Evolutionary conservation across 2,797 vertebrate genomes (phyloP).

Genomic region (Sphenodon punctatus): DNA sequence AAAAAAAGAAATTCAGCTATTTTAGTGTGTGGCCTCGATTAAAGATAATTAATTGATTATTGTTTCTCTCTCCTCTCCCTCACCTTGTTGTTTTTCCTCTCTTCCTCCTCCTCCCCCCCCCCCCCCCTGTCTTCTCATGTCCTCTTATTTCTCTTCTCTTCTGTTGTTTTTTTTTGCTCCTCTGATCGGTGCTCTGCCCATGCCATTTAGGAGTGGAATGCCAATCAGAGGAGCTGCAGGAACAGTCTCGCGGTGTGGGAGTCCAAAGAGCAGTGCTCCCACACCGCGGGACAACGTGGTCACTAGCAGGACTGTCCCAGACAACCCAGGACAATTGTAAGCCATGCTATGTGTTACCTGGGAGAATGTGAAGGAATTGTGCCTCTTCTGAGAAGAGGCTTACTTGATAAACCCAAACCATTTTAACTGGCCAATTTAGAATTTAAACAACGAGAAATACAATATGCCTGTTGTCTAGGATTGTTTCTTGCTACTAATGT

Average conservation of each 20-base stretch:
- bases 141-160: neutral
- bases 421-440: neutral
- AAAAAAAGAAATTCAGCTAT: neutral
- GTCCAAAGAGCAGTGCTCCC: conserved; percentile 30
- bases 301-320: conserved; percentile 42
- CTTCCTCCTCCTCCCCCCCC: neutral
- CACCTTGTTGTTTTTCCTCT: conserved; percentile 39
- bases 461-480: neutral
- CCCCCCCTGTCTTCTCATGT: neutral
- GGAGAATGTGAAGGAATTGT: neutral
- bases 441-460: neutral
- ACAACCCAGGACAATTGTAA: conserved; percentile 66
- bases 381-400: neutral
- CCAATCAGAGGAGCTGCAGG: conserved; percentile 36
- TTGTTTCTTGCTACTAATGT: conserved; percentile 21
- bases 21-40: neutral
- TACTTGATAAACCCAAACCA: neutral
- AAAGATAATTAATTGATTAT: conserved; percentile 40
- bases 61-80: conserved; percentile 61
- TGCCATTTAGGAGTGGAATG: conserved; percentile 15
- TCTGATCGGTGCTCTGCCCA: conserved; percentile 23
- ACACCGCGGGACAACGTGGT: conserved; percentile 26
- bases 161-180: conserved; percentile 2
- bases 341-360: conserved; percentile 8
- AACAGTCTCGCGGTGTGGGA: conserved; percentile 25